phyloP scores from a whole-genome alignment of 2,888 invertebrate genomes.

The Amiota mariae region DNA sequence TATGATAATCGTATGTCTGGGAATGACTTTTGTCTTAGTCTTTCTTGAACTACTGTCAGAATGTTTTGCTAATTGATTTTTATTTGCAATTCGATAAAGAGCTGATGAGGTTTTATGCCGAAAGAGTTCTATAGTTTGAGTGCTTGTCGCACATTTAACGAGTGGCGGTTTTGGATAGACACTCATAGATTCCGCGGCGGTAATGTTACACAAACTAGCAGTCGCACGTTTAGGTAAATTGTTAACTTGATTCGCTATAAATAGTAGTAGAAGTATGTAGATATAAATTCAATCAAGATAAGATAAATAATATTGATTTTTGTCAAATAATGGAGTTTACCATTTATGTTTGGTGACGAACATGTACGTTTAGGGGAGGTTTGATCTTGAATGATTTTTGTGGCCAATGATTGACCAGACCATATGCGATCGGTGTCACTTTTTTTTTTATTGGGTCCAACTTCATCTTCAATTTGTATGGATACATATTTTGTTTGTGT shows the following conservation, averaged over 20 bases:
- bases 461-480: constrained; percentile 15
- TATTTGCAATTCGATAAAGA: no score
- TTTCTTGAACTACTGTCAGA: background rate
- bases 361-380: background rate
- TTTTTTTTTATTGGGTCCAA: background rate
- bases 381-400: background rate
- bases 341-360: background rate
- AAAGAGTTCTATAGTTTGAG: background rate
- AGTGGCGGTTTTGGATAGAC: background rate
- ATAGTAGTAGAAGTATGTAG: no score
- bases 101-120: background rate
- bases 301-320: no score
- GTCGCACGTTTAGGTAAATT: no score
- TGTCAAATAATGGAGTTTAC: background rate
- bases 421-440: background rate
- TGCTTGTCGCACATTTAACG: background rate
- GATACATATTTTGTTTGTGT: no score
- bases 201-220: background rate
- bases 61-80: no score
- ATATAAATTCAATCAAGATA: no score
- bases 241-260: no score
- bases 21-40: background rate
- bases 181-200: background rate
- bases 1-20: constrained; percentile 9
- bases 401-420: background rate